Conservation (phyloP, 1,140 invertebrate genomes). For the Macrostomum lignano region DNA sequence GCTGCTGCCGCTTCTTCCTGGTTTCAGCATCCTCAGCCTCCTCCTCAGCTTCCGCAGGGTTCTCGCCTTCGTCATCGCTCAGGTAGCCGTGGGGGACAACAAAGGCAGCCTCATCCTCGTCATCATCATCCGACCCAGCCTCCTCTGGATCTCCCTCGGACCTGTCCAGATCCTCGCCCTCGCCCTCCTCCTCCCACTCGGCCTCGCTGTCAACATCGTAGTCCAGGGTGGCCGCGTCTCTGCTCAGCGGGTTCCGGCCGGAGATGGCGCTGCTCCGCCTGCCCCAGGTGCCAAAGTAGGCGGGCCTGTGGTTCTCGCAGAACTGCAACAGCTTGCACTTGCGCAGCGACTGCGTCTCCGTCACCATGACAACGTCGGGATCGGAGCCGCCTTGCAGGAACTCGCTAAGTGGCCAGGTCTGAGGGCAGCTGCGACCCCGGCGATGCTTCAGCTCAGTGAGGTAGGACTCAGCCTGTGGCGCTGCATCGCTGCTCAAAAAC, state of each 20-base stretch:
- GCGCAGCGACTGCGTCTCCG: neutral
- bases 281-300: conserved; percentile 85
- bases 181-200: conserved; percentile 88
- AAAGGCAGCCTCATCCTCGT: conserved; percentile 7
- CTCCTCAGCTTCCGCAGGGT: too few species aligned
- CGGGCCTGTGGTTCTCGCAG: conserved; percentile 58
- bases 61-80: conserved; percentile 8
- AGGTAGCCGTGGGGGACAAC: conserved; percentile 8
- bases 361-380: neutral
- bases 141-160: conserved; percentile 20
- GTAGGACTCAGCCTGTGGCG: neutral
- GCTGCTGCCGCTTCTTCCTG: too few species aligned
- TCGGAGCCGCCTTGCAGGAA: neutral
- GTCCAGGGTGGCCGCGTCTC: conserved; percentile 48
- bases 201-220: conserved; percentile 87
- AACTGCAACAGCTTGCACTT: conserved; percentile 51
- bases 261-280: conserved; percentile 41
- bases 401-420: conserved; percentile 1
- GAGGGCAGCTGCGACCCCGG: neutral
- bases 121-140: conserved; percentile 7
- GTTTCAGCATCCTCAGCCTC: too few species aligned
- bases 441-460: neutral
- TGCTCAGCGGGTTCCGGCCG: conserved; percentile 44
- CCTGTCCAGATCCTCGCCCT: conserved; percentile 31
- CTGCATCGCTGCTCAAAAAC: neutral